Conservation (phyloP, 2,113 vertebrate species). For the Bolborhynchus lineola region DNA sequence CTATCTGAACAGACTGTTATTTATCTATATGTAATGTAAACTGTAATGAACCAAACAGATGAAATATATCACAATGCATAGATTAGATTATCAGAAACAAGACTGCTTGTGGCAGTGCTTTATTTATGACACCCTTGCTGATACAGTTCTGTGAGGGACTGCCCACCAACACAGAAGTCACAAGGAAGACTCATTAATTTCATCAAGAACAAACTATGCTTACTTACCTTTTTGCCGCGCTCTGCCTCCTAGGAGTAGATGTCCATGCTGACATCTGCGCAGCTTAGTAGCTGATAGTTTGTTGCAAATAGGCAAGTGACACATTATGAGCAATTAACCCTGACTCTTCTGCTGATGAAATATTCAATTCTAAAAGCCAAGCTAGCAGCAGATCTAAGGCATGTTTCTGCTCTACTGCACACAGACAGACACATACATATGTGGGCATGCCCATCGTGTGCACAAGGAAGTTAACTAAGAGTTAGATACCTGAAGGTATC, state of each 20-base stretch:
- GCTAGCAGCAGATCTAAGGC: not conserved
- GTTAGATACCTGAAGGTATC: not conserved
- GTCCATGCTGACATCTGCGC: not conserved
- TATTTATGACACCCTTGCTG: not conserved
- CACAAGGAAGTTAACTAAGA: not conserved
- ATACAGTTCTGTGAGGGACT: fast-evolving
- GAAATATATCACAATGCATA: not conserved
- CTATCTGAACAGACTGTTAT: not conserved
- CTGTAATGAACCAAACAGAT: not conserved
- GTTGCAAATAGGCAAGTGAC: not conserved
- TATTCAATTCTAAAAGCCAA: not conserved
- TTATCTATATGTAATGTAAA: not conserved
- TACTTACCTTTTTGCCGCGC: not conserved
- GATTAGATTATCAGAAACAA: not conserved
- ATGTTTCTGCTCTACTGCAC: not conserved
- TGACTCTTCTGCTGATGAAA: not conserved
- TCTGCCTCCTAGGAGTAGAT: not conserved
- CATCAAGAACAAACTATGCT: not conserved
- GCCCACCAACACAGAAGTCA: not conserved
- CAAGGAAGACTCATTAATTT: not conserved
- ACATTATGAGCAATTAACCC: not conserved
- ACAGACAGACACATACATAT: too few species aligned
- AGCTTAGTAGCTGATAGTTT: not conserved
- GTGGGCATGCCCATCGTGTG: not conserved
- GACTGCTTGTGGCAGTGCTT: not conserved